Base-by-base conservation (phyloP, 1,140 invertebrate species). In the Drosophila serrata region DNA sequence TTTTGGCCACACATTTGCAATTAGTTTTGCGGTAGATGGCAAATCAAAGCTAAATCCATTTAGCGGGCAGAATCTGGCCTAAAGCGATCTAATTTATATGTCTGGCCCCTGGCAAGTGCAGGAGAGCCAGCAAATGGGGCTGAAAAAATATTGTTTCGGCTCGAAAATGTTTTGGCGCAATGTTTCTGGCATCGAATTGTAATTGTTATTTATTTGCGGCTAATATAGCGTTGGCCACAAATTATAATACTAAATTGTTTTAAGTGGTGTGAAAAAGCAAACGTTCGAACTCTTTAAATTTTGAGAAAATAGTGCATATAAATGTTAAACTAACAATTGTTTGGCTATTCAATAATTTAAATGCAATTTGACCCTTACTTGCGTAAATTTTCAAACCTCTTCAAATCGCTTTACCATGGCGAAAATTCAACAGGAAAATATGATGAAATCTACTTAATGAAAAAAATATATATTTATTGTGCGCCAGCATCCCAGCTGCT, bases 191-290 rank as follows among this genome's bases (percentile, higher is more conserved):
- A 70, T 45, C 37, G 75, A 80, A 84, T 45, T 67, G 81, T 88
- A 88, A 88, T 90, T 88, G 84, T 90, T 88, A 88, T 88, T 88
- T 88, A 88, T 88, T 88, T 88, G 84, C 58, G 85, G 84, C 73
- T 72, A 88, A 88, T 90, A 76, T 59, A 46, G 45, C 64, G 40
- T 31, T 29, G 39, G 48, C 67, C 77, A 55, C 73, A 79, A 81
- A 82, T 74, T 58, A 80, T 27, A 42, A 80, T 27, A 42, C 42
- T n/a, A 45, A 48, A 81, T 42, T 82, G 45, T 39, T 58, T 58
- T 15, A 19, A 40, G 35, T 27, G 49, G 43, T 22, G 33, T 6
- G 24, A 19, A 55, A 49, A 22, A 22, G n/a, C 11, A 8, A 15
- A 22, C 7, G 17, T 11, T 2, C 5, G 13, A 59, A 39, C 24